A percentile compares a stretch with the other conserved stretches of the same genome.
phyloP scores from a whole-genome alignment of 2,113 vertebrate genomes.

The Nothocercus nigrocapillus region DNA sequence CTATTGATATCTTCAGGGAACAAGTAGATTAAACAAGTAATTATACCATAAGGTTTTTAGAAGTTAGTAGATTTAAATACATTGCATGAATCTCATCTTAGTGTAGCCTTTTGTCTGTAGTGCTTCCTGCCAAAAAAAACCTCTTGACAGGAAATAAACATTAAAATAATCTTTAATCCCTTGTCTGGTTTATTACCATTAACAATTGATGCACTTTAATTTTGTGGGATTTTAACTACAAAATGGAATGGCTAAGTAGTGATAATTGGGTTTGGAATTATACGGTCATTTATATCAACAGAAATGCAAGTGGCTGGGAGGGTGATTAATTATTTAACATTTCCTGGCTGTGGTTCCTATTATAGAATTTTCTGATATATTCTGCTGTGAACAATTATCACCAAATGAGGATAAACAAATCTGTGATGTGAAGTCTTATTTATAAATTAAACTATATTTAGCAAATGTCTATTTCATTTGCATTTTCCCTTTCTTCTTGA shows the following conservation, averaged over 20 bases:
- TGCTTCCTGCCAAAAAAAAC: slow-evolving; percentile 81
- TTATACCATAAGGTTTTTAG: slow-evolving; percentile 82
- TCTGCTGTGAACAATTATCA: slow-evolving; percentile 87
- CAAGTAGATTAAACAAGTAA: slow-evolving; percentile 83
- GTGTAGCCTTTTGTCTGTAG: slow-evolving; percentile 76
- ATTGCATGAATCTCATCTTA: slow-evolving; percentile 76
- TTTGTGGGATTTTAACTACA: slow-evolving; percentile 88
- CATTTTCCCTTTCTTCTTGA: slow-evolving; percentile 29
- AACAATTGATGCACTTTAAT: slow-evolving; percentile 88
- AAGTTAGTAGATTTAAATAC: slow-evolving; percentile 82
- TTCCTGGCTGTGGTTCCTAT: slow-evolving; percentile 84
- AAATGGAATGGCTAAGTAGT: slow-evolving; percentile 86
- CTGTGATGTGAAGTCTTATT: slow-evolving; percentile 72
- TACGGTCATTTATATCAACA: slow-evolving; percentile 87
- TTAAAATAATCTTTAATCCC: slow-evolving; percentile 88
- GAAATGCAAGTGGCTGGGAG: slow-evolving; percentile 82
- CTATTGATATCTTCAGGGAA: slow-evolving; percentile 74
- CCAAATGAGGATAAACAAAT: slow-evolving; percentile 81
- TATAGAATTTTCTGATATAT: slow-evolving; percentile 86
- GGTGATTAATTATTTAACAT: slow-evolving; percentile 89
- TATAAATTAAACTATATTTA: slow-evolving; percentile 74
- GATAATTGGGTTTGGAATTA: slow-evolving; percentile 88
- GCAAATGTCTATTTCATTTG: slow-evolving; percentile 59
- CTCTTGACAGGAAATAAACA: slow-evolving; percentile 86
- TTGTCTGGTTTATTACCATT: slow-evolving; percentile 86